Percentiles rank a stretch among this genome's conserved stretches.
These are phyloP conservation scores for Anagrus nilaparvatae DNA, from an alignment of 1,140 invertebrate species.

Conservation along the genomic window DNA sequence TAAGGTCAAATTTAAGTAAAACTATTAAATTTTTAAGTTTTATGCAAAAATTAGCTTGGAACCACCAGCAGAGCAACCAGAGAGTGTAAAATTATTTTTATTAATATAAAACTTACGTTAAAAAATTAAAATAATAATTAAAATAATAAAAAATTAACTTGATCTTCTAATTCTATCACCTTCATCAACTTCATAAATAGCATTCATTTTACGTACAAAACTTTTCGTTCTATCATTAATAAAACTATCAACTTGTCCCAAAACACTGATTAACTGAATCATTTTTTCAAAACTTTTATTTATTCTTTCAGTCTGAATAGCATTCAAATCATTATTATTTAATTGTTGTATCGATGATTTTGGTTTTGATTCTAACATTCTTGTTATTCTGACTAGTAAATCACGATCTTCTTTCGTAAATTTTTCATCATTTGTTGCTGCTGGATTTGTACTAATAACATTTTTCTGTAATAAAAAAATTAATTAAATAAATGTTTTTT, in stretches of 20 bases:
- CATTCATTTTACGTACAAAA: constrained; percentile 26
- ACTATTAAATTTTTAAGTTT: too few species aligned
- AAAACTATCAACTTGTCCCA: constrained; percentile 30
- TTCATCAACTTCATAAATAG: constrained; percentile 24
- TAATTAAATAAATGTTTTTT: background rate
- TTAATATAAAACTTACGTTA: background rate
- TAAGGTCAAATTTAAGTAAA: too few species aligned
- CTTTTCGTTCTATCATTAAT: constrained; percentile 26
- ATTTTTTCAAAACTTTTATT: constrained; percentile 29
- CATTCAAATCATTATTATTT: background rate
- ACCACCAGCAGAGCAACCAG: background rate
- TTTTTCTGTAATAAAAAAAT: background rate
- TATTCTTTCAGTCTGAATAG: constrained; percentile 16
- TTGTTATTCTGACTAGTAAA: constrained; percentile 15
- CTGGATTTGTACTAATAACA: too few species aligned
- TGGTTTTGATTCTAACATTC: constrained; percentile 4
- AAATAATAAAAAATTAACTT: background rate
- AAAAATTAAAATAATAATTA: background rate
- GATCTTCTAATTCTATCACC: constrained; percentile 9
- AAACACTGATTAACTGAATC: constrained; percentile 28
- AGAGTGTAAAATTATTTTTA: background rate
- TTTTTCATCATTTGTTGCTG: constrained; percentile 7
- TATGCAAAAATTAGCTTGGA: too few species aligned
- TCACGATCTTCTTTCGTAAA: constrained; percentile 20
- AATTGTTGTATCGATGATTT: background rate